phyloP scores from a whole-genome alignment of 2,113 vertebrate species.

The Psittacula cyanocephala region DNA sequence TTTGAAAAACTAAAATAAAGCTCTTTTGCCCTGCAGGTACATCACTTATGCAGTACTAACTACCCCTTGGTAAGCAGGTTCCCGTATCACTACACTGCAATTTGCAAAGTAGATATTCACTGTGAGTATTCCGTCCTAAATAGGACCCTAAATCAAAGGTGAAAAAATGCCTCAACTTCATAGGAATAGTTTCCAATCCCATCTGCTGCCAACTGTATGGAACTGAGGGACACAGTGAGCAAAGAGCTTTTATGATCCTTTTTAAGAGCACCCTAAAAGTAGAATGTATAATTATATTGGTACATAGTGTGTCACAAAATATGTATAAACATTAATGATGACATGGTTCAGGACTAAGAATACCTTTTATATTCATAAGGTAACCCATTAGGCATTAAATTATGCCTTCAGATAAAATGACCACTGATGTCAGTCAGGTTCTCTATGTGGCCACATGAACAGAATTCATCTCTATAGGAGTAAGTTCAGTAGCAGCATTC shows the following conservation, averaged over 20 bases:
- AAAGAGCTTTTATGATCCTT: constrained; percentile 44
- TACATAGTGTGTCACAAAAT: constrained; percentile 43
- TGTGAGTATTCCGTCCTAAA: constrained; percentile 15
- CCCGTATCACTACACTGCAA: background rate
- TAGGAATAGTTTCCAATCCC: background rate
- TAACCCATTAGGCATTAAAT: constrained; percentile 42
- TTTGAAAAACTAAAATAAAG: constrained; percentile 47
- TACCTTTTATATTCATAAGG: constrained; percentile 46
- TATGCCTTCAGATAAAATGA: constrained; percentile 46
- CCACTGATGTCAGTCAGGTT: constrained; percentile 27
- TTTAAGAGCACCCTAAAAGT: constrained; percentile 43
- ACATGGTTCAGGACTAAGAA: background rate
- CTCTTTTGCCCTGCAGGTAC: background rate
- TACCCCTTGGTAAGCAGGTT: constrained; percentile 39
- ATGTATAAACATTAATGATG: constrained; percentile 56
- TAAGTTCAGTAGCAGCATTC: constrained; percentile 29
- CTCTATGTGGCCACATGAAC: constrained; percentile 7
- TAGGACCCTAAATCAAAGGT: constrained; percentile 31
- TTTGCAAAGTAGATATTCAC: constrained; percentile 18
- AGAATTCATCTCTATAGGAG: constrained; percentile 44
- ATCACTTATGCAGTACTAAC: constrained; percentile 23
- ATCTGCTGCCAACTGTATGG: background rate
- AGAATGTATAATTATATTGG: constrained; percentile 49
- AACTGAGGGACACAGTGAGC: constrained; percentile 23
- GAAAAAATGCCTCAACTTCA: background rate